Evolutionary conservation across 2,888 invertebrate genomes (phyloP), one percentile per base, ranked within the genome.

Genomic region (Sialis fuliginosa): DNA sequence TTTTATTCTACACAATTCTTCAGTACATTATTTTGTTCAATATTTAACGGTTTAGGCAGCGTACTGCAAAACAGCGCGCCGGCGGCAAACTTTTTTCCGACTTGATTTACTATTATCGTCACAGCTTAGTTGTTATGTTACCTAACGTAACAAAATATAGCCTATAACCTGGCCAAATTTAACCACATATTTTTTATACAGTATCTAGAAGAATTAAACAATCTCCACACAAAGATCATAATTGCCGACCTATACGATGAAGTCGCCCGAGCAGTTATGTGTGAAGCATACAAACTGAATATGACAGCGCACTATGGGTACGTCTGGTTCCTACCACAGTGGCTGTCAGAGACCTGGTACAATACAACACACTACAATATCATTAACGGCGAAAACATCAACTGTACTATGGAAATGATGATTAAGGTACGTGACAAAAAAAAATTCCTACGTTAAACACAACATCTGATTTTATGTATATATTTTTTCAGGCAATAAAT

Each of bases 321-420:
- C 62, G 82, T 85, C 2, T 92, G 91, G 91, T 85, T 92, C 59
- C 67, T 92, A 48, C 88, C 91, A 0, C 70, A 74, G 34, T 81
- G 86, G 79, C 67, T 83, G 13, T 69, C 72, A 6, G 60, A 67
- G 2, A 63, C 71, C 51, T 81, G 81, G 78, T 75, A 72, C 57
- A 65, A 77, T 52, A 76, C 76, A 1, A 72, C 73, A 50, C 61
- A 60, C 30, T 68, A 68, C 54, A 70, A 72, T 51, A 8, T 47
- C 2, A 46, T 54, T 10, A 54, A 56, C 51, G 55, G 65, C 40
- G 70, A 71, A 52, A 60, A 55, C 22, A 67, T 76, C 9, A 69
- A 71, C 5, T 86, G 85, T 56, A 73, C 73, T 1, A 73, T 72
- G 0, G 59, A 61, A 4, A 70, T 81, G 58, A 76, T 85, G 70